Conservation (phyloP, 2,888 invertebrate genomes). For the Pegoplata infirma region DNA sequence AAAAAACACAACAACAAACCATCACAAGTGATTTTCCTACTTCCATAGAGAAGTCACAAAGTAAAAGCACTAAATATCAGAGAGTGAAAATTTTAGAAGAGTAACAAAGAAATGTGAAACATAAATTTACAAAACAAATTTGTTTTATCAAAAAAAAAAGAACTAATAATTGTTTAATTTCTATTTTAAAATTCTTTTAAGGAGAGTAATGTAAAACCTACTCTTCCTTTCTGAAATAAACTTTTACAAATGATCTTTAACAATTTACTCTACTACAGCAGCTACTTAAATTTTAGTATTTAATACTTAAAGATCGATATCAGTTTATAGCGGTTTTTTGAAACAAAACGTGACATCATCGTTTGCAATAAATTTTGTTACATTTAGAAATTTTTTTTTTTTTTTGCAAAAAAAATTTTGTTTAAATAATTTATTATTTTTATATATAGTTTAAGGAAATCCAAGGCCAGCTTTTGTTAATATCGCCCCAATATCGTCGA, state of each 20-base stretch:
- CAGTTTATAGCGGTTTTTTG: slow-evolving; percentile 26
- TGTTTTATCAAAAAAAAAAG: not conserved
- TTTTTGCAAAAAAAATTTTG: not conserved
- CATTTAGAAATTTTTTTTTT: slow-evolving; percentile 44
- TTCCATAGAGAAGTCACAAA: not conserved
- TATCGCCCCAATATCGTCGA: slow-evolving; percentile 8
- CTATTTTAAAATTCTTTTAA: too few relatives aligned
- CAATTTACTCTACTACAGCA: not conserved
- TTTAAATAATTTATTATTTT: slow-evolving; percentile 20
- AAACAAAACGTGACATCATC: slow-evolving; percentile 52
- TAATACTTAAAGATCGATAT: slow-evolving; percentile 10
- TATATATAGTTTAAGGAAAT: slow-evolving; percentile 28
- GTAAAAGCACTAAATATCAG: not conserved
- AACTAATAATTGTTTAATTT: not conserved
- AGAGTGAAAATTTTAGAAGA: not conserved
- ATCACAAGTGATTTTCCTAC: slow-evolving; percentile 23
- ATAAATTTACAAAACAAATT: not conserved
- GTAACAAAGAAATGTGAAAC: not conserved
- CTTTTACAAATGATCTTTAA: slow-evolving; percentile 4
- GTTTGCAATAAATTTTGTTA: slow-evolving; percentile 12
- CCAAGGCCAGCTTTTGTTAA: slow-evolving; percentile 41
- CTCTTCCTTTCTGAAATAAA: slow-evolving; percentile 31
- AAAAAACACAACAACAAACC: slow-evolving; percentile 10
- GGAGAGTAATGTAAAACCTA: not conserved
- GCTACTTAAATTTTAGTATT: not conserved